Base-by-base conservation (phyloP, 1,140 invertebrate species). In the Acyrthosiphon pisum region DNA sequence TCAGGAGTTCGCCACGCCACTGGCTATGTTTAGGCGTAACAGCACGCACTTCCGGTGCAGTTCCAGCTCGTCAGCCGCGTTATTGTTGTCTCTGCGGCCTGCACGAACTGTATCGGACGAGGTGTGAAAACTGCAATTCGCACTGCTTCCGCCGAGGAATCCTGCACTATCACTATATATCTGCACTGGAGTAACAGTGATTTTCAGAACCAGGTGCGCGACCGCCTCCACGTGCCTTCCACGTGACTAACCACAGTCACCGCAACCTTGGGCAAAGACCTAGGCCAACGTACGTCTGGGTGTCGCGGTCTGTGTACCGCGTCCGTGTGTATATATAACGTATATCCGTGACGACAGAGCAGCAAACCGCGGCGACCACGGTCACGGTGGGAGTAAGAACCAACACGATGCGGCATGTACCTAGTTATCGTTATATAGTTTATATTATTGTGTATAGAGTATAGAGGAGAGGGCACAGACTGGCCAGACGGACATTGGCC, bases 201-300 rank as follows among this genome's bases (percentile, higher is more conserved):
- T 53, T 76, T 76, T 76, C 14, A 46, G 6, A 86, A 86, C 14
- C 84, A 86, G 44, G 84, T n/a, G 84, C 26, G 56, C 68, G 46
- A 76, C 26, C 18, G 44, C 7, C 7, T 93, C 91, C 91, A 93
- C 91, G 91, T 86, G 91, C 91, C 44, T 56, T 84, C 91, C 91
- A 93, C 91, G 91, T 93, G 91, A 90, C 89, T 48, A 48, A 44
- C 89, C 89, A 37, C 56, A 23, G 46, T 26, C 91, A 26, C 91
- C 68, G 91, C 35, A 93, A 93, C 91, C 81, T 93, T 86, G 91
- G 48, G n/a, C 81, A 86, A 86, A 86, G 91, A 93, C 91, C 91
- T 93, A 93, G 81, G 81, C 91, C 91, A 93, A 93, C 91, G 76
- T 84, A 26, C 46, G 91, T 50, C 91, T 30, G 91, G 48, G 81